These are phyloP conservation scores for Rhamphomyia laevipes DNA, from an alignment of 2,888 invertebrate species.

Conservation along the genomic window DNA sequence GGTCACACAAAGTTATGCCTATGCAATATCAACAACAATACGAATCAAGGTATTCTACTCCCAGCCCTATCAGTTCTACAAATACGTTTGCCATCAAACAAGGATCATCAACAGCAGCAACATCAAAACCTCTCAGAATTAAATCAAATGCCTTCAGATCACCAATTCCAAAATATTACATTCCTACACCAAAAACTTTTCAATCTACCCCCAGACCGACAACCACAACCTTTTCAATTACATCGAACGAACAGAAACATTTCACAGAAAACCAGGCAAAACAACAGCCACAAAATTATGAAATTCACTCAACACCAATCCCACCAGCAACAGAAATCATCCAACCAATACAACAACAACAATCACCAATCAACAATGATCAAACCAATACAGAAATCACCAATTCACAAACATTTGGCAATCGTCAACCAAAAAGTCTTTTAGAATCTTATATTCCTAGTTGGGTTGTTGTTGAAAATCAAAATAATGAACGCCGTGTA, in stretches of 20 bases:
- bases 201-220: not conserved
- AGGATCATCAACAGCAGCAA: not conserved
- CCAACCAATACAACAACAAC: no score
- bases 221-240: no score
- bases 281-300: no score
- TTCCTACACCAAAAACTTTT: conserved; percentile 6
- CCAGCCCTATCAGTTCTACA: not conserved
- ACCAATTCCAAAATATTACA: conserved; percentile 12
- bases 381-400: no score
- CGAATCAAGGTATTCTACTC: conserved; percentile 1
- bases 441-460: conserved; percentile 51
- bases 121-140: not conserved
- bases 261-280: no score
- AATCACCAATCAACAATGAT: no score
- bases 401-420: conserved; percentile 16
- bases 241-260: no score
- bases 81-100: not conserved
- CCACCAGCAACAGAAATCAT: no score
- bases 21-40: conserved; percentile 1
- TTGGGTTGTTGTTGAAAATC: conserved; percentile 32
- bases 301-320: no score
- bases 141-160: not conserved
- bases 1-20: conserved; percentile 10
- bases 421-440: conserved; percentile 39
- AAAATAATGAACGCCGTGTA: conserved; percentile 10